Evolutionary conservation across 92 coral and sea anemone species (phyloP).

Genomic region (Virgularia gustaviana): DNA sequence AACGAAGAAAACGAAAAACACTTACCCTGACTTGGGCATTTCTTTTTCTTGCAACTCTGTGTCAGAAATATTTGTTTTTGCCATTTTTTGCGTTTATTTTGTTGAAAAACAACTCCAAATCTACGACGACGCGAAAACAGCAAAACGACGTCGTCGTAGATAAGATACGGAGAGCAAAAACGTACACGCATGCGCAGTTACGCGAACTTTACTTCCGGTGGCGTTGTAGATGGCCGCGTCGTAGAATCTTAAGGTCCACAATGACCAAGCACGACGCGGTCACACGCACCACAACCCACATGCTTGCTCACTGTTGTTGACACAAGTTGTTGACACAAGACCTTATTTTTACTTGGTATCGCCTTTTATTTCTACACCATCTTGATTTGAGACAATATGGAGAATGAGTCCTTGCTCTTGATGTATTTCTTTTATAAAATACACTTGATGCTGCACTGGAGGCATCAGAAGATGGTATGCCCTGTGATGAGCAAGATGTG

Average conservation of each 20-base stretch:
- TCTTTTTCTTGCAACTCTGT: slow-evolving; percentile 17
- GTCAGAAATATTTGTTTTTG: slow-evolving; percentile 1
- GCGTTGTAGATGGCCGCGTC: slow-evolving; percentile 12
- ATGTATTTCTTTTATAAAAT: too few species aligned
- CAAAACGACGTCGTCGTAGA: slow-evolving; percentile 25
- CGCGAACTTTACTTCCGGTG: slow-evolving; percentile 13
- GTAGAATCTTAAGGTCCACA: slow-evolving; percentile 18
- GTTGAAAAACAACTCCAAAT: background rate
- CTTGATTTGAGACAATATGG: too few species aligned
- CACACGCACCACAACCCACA: too few species aligned
- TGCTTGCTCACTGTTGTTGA: too few species aligned
- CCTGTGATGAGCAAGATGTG: too few species aligned
- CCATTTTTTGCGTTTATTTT: slow-evolving; percentile 3
- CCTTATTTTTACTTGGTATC: too few species aligned
- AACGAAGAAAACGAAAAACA: slow-evolving; percentile 11
- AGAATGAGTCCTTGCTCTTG: too few species aligned
- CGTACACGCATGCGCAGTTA: slow-evolving; percentile 15
- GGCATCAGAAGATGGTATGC: too few species aligned
- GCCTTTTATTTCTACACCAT: too few species aligned
- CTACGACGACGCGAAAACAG: slow-evolving; percentile 15
- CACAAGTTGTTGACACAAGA: too few species aligned
- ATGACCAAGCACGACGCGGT: too few species aligned
- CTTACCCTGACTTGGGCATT: slow-evolving; percentile 11
- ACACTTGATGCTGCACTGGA: too few species aligned
- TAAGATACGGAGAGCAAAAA: slow-evolving; percentile 4